Conservation (phyloP, 2,888 invertebrate genomes). For the Nemotelus pantherinus region DNA sequence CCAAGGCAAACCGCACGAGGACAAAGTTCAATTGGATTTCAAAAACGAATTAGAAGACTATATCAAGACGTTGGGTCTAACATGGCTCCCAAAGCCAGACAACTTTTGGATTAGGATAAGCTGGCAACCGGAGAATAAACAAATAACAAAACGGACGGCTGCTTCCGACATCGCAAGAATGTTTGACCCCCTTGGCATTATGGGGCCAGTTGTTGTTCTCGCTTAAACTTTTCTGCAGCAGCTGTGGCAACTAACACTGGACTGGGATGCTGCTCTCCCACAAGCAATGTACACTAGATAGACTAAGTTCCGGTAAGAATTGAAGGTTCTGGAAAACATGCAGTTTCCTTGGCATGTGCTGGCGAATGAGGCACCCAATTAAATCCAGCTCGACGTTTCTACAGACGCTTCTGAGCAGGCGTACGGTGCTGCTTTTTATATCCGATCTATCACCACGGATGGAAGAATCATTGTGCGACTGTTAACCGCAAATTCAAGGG, state of each 20-base stretch:
- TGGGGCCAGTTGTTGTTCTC: conserved; percentile 11
- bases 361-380: background rate
- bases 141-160: background rate
- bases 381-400: background rate
- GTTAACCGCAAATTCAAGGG: background rate
- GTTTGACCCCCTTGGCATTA: conserved; percentile 35
- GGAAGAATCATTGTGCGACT: background rate
- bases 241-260: conserved; percentile 21
- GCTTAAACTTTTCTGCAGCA: conserved; percentile 20
- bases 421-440: background rate
- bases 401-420: background rate
- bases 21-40: conserved; percentile 5
- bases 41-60: background rate
- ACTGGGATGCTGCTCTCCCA: conserved; percentile 36
- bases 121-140: background rate
- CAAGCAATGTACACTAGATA: conserved; percentile 10
- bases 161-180: conserved; percentile 25
- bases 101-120: too few relatives aligned
- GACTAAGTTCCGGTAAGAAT: conserved; percentile 15
- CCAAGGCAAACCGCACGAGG: background rate
- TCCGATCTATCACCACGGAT: background rate
- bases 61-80: background rate
- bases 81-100: too few relatives aligned
- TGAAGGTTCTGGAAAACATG: too few relatives aligned
- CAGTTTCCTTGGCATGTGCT: background rate